Evolutionary conservation across 30 jellyfish, hydroid and myxozoan species (phyloP), one percentile per base, ranked within the genome.

Genomic region (Sanderia malayensis): DNA sequence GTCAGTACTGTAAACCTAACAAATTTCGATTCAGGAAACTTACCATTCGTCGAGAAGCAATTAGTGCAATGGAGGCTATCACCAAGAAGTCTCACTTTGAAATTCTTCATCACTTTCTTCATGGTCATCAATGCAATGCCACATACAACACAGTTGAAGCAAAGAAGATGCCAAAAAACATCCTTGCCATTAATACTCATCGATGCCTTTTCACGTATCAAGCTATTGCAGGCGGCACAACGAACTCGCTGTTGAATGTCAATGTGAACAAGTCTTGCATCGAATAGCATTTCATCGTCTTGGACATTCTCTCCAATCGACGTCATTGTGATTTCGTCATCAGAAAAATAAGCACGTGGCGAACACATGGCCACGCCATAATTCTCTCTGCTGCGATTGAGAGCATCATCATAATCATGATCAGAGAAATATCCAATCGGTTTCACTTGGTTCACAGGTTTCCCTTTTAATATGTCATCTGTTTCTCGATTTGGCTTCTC

Each of bases 1-100:
- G 37, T 27, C 0, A 20, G 2, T 58, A 58, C 18, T 21, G 45
- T 34, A 1, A 17, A 57, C 31, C 32, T 13, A 19, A 19, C 18
- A 59, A 7, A 21, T 2, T 4, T 4, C 13, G 46, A 59, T 4
- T n/a, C n/a, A 63, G 52, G 10, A 37, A 0, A 46, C 85, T 64
- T 73, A 83, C 95, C 95, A 67, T 83, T 67, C 2, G 71, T 64
- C 3, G 95, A 63, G 46, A 26, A 83, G 60, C 95, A 83, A 1
- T 70, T 73, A 0, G 29, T 58, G 44, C 95, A 83, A 58, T 83
- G 95, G 25, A 83, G 74, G 11, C 84, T 46, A 33, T 63, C 47
- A 1, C 73, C 79, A 22, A 83, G 73, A 6, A 83, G 28, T 9
- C 95, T 41, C 30, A 83, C 84, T 73, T 63, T 63, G 2, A 70